Evolutionary conservation across 1,140 invertebrate species (phyloP).

Genomic region (Aethina tumida): DNA sequence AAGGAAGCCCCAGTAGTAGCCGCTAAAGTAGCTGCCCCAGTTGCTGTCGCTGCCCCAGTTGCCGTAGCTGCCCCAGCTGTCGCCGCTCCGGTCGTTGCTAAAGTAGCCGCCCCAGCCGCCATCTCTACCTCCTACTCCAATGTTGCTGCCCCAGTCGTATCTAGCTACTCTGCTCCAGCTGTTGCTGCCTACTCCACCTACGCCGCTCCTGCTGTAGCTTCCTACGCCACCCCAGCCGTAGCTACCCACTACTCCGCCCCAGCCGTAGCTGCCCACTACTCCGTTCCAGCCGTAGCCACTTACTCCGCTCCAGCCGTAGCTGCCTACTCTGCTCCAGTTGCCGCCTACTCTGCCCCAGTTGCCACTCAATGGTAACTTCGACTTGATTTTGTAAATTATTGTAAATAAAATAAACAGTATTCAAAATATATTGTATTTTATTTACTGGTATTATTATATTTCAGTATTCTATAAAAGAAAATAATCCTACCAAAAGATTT

Average conservation of each 20-base stretch:
- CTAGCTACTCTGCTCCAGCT: constrained; percentile 30
- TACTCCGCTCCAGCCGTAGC: too few species aligned
- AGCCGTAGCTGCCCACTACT: too few species aligned
- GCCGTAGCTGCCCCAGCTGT: constrained; percentile 5
- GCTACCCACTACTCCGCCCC: too few species aligned
- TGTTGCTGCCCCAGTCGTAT: constrained; percentile 25
- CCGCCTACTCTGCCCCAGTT: constrained; percentile 14
- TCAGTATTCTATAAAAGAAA: too few species aligned
- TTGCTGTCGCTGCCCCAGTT: constrained; percentile 10
- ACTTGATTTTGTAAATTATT: constrained; percentile 3
- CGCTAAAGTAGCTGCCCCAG: constrained; percentile 11
- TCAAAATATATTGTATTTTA: too few species aligned
- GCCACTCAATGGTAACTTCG: constrained; percentile 7
- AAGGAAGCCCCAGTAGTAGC: constrained; percentile 20
- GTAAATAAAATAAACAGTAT: constrained; percentile 1
- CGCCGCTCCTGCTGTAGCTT: constrained; percentile 17
- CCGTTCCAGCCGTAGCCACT: too few species aligned
- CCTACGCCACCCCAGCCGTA: too few species aligned
- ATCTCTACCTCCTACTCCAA: too few species aligned
- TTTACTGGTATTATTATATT: too few species aligned
- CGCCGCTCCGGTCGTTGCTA: constrained; percentile 27
- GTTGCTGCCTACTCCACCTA: constrained; percentile 14
- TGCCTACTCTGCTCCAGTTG: constrained; percentile 3
- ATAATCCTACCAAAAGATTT: too few species aligned
- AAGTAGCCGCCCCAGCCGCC: constrained; percentile 22